phyloP scores from a whole-genome alignment of 2,888 invertebrate species.

The Keiferia lycopersicella region DNA sequence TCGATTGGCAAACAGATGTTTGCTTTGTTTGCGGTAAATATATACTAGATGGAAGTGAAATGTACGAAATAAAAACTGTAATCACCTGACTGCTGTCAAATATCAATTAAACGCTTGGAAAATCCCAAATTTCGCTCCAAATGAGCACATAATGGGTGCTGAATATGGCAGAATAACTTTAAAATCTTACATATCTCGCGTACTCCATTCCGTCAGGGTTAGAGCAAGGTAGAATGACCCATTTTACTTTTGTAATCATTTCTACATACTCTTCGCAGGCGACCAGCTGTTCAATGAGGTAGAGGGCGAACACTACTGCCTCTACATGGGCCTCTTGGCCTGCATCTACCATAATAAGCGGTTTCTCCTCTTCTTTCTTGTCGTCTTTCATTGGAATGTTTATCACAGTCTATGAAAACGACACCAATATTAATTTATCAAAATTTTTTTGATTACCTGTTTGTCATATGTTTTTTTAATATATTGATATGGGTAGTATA shows the following conservation, averaged over 20 bases:
- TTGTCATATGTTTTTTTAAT: neutral
- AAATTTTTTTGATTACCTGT: neutral
- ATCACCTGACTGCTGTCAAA: too few species aligned
- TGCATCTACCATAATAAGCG: constrained; percentile 64
- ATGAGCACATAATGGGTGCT: too few species aligned
- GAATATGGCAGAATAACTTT: neutral
- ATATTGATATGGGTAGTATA: neutral
- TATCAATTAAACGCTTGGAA: too few species aligned
- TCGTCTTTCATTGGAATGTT: constrained; percentile 27
- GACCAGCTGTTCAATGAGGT: constrained; percentile 60
- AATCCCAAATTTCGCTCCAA: too few species aligned
- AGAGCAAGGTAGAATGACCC: constrained; percentile 64
- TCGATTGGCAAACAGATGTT: too few species aligned
- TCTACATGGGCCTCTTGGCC: constrained; percentile 61
- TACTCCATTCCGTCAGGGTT: constrained; percentile 71
- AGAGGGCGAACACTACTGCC: constrained; percentile 56
- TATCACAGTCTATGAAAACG: constrained; percentile 38
- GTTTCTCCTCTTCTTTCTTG: constrained; percentile 37
- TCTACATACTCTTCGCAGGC: constrained; percentile 58
- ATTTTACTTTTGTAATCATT: constrained; percentile 54
- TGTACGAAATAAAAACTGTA: too few species aligned
- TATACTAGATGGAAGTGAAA: too few species aligned
- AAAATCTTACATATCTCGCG: constrained; percentile 53
- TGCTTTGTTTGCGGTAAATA: too few species aligned
- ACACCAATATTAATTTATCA: neutral